Evolutionary conservation across 2,797 vertebrate genomes (phyloP), one percentile per base, ranked within the genome.

Genomic region (Pangasius sanitwongsei): DNA sequence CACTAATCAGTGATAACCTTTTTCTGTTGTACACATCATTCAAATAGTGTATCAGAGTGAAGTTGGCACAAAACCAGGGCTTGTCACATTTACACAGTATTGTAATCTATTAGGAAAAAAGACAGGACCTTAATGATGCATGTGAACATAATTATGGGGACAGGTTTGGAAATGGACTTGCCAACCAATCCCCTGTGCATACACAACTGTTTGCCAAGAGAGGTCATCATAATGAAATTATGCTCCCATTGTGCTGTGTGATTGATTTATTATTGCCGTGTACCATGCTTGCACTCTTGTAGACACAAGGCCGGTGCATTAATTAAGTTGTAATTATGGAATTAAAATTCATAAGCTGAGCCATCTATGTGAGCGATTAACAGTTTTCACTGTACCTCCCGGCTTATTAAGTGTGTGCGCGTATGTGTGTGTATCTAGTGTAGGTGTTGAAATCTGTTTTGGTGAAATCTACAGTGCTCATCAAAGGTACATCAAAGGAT

Each of bases 281-380:
- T 88, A 87, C 75, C 87, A 82, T 69, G 44, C 85, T 72, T 69
- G 57, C 82, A 83, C 81, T 88, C 89, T 57, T 82, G 85, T 85
- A 88, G 89, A 90, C 89, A 89, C 37, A 63, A 91, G 87, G 88
- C 48, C 61, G 78, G 34, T 69, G 89, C 89, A 90, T 93, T 93
- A 93, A 95, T 94, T 92, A 91, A 89, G 90, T 90, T 92, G 84
- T 92, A 93, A 90, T 92, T 91, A 91, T 72, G 74, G 25, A 87
- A 92, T 93, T 92, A 89, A 90, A 92, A 94, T 93, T 91, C 90
- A 94, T 92, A 91, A 91, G 89, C 63, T 34, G 87, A 81, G 88
- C 87, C 85, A 91, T 86, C 92, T 91, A 91, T 91, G 92, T 88
- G 69, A 63, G 70, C 63, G 88, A 91, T 89, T 89, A 92, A 86